Conservation (phyloP, 2,888 invertebrate genomes). For the Tiphia femorata region DNA sequence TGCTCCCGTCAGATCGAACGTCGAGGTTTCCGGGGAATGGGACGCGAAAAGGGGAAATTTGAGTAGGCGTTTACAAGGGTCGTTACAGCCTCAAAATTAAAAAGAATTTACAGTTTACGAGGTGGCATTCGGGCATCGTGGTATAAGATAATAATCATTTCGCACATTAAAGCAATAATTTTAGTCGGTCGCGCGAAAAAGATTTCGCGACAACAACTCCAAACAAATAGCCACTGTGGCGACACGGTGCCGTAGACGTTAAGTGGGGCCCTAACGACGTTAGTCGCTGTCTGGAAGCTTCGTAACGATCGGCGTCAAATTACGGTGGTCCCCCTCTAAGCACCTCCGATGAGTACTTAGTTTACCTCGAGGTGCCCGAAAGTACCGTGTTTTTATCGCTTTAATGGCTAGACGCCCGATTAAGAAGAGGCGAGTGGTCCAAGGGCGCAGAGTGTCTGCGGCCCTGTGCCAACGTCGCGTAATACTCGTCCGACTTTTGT, state of each 20-base stretch:
- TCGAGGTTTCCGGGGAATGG: background rate
- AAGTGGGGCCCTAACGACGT: slow-evolving; percentile 57
- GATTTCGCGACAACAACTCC: too few relatives aligned
- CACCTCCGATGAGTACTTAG: slow-evolving; percentile 45
- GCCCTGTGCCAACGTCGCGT: too few relatives aligned
- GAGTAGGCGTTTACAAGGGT: too few relatives aligned
- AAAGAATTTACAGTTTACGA: too few relatives aligned
- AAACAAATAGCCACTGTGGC: background rate
- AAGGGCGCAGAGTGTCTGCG: background rate
- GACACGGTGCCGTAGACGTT: slow-evolving; percentile 43
- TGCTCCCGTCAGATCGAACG: slow-evolving; percentile 47
- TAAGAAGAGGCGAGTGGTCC: slow-evolving; percentile 23
- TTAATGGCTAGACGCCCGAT: slow-evolving; percentile 42
- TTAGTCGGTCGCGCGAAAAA: too few relatives aligned
- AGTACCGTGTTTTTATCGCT: slow-evolving; percentile 50
- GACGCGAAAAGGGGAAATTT: background rate
- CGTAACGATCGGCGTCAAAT: slow-evolving; percentile 59
- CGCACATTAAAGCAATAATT: too few relatives aligned
- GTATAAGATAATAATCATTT: too few relatives aligned
- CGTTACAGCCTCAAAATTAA: too few relatives aligned
- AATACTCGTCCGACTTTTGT: too few relatives aligned
- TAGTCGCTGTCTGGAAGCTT: slow-evolving; percentile 61
- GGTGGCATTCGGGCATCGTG: too few relatives aligned
- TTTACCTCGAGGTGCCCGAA: slow-evolving; percentile 48
- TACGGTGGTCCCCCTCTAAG: slow-evolving; percentile 49